Percentiles rank a stretch among this genome's conserved stretches.
These are phyloP conservation scores for Chironomus striatipennis DNA, from an alignment of 1,140 invertebrate genomes.

Conservation along the genomic window DNA sequence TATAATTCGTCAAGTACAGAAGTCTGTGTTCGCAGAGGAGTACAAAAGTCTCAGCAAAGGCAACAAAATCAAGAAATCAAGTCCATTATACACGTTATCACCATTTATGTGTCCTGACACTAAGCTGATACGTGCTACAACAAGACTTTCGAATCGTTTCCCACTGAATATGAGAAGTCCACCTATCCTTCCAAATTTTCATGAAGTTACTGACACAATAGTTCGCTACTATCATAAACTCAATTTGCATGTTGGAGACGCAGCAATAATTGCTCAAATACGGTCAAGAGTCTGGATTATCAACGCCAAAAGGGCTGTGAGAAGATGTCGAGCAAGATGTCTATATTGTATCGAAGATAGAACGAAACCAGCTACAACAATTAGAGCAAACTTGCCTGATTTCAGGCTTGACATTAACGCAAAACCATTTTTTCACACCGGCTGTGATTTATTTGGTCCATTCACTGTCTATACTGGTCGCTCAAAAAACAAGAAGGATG, in stretches of 20 bases:
- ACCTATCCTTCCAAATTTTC: background rate
- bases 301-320: constrained; percentile 21
- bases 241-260: background rate
- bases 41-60: no score
- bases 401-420: background rate
- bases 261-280: background rate
- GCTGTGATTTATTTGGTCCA: constrained; percentile 32
- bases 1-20: no score
- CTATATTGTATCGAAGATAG: background rate
- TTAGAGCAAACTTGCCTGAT: constrained; percentile 21
- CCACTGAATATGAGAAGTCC: background rate
- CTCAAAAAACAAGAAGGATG: constrained; percentile 27
- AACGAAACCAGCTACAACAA: constrained; percentile 7
- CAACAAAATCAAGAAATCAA: no score
- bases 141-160: background rate
- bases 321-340: background rate
- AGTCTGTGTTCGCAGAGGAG: no score
- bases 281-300: constrained; percentile 28
- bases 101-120: no score
- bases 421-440: constrained; percentile 29
- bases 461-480: constrained; percentile 27
- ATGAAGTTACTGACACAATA: background rate
- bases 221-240: background rate
- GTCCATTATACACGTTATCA: no score
- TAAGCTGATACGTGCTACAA: background rate